Percentiles rank a stretch among this genome's conserved stretches.
Conservation (phyloP, 2,113 vertebrate species). For the Apteryx mantelli region DNA sequence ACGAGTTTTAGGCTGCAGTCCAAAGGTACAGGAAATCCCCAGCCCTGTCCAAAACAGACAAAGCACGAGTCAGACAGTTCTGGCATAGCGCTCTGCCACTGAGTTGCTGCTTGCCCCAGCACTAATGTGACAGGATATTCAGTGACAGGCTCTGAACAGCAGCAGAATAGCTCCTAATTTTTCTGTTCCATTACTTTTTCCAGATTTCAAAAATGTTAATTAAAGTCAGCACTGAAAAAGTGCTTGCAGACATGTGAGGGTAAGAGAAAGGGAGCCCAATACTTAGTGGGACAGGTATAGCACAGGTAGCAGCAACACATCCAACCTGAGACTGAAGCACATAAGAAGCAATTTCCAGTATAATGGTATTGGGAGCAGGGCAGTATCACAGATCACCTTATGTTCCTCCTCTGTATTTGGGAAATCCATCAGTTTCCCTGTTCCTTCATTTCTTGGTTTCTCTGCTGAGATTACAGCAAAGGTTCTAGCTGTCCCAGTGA, state of each 20-base stretch:
- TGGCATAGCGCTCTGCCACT: not conserved
- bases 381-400: not conserved
- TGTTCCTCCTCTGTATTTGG: not conserved
- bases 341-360: not conserved
- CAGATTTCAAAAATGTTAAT: not conserved
- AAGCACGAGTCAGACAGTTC: conserved; percentile 21
- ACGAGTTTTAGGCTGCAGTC: conserved; percentile 14
- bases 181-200: conserved; percentile 11
- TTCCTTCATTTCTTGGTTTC: not conserved
- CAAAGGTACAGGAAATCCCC: conserved; percentile 56
- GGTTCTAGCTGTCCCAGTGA: not conserved
- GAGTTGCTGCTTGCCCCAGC: conserved; percentile 8
- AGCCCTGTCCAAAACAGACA: conserved; percentile 28
- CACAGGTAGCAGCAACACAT: not conserved
- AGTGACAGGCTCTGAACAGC: conserved; percentile 22
- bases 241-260: not conserved
- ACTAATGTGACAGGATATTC: conserved; percentile 48
- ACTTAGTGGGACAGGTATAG: accelerated
- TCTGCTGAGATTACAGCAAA: not conserved
- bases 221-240: not conserved
- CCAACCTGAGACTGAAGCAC: not conserved
- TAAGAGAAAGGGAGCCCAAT: not conserved
- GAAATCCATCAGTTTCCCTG: not conserved
- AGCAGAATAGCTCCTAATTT: not conserved
- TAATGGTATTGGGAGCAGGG: not conserved